These are phyloP conservation scores for Orchesella cincta DNA, from an alignment of 1,140 invertebrate genomes.

Conservation along the genomic window DNA sequence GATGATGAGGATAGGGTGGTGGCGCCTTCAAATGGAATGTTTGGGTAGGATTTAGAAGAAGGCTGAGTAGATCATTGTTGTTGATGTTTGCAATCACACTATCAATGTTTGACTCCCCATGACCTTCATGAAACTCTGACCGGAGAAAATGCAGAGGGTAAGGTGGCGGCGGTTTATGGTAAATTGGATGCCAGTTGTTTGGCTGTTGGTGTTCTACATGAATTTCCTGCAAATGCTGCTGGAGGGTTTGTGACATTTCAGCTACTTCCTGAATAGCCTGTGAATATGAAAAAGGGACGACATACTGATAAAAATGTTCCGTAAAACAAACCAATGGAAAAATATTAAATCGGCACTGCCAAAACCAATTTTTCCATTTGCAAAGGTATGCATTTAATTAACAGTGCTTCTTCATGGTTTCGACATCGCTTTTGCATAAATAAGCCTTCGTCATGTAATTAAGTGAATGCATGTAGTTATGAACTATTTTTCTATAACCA, in stretches of 20 bases:
- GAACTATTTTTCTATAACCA: too few relatives aligned
- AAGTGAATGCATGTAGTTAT: too few relatives aligned
- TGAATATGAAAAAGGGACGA: neutral
- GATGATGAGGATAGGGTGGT: too few relatives aligned
- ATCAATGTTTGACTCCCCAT: slow-evolving; percentile 54
- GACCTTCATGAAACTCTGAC: slow-evolving; percentile 59
- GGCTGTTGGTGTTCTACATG: slow-evolving; percentile 48
- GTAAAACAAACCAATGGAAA: too few relatives aligned
- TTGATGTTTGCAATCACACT: slow-evolving; percentile 50
- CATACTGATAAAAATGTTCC: too few relatives aligned
- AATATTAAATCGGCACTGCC: too few relatives aligned
- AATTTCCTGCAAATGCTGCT: slow-evolving; percentile 53
- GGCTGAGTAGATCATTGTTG: slow-evolving; percentile 39
- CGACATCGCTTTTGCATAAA: too few relatives aligned
- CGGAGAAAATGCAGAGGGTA: slow-evolving; percentile 55
- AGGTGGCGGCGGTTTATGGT: slow-evolving; percentile 54
- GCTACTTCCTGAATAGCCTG: slow-evolving; percentile 65
- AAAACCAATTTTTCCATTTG: too few relatives aligned
- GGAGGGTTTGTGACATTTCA: slow-evolving; percentile 78
- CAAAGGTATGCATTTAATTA: too few relatives aligned
- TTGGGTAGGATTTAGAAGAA: slow-evolving; percentile 27
- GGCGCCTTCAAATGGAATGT: too few relatives aligned
- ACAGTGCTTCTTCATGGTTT: too few relatives aligned
- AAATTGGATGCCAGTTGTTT: slow-evolving; percentile 57
- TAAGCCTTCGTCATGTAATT: too few relatives aligned